These are phyloP conservation scores for Bombus balteatus DNA, from an alignment of 1,140 invertebrate species.

Conservation along the genomic window DNA sequence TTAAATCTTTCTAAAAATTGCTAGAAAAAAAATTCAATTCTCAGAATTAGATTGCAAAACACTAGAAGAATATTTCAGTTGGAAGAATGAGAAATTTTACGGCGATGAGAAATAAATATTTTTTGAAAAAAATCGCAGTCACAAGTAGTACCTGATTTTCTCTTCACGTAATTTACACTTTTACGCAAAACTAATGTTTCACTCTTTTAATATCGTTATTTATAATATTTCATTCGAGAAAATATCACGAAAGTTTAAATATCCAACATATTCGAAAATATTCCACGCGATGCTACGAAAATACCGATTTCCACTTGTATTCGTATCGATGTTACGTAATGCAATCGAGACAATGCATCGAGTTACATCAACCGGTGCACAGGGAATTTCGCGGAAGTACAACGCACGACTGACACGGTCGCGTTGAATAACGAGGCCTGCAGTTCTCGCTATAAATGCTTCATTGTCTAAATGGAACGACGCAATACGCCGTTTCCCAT, in stretches of 20 bases:
- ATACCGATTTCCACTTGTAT: not conserved
- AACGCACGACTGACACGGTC: conserved; percentile 55
- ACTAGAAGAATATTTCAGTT: too few species aligned
- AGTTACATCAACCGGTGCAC: conserved; percentile 34
- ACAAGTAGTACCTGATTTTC: too few species aligned
- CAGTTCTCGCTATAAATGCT: conserved; percentile 45
- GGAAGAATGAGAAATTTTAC: too few species aligned
- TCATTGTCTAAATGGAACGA: conserved; percentile 52
- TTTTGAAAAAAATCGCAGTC: too few species aligned
- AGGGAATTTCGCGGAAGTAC: conserved; percentile 55
- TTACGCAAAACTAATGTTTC: too few species aligned
- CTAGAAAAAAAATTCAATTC: too few species aligned
- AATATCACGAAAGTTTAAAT: not conserved
- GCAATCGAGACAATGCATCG: conserved; percentile 44
- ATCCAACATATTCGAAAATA: not conserved
- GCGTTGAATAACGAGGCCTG: conserved; percentile 58
- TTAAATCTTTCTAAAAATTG: too few species aligned
- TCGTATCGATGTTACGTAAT: conserved; percentile 32
- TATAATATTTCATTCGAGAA: not conserved
- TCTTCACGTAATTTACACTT: too few species aligned
- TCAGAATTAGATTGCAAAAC: too few species aligned
- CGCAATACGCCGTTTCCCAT: conserved; percentile 46
- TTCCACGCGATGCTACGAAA: not conserved
- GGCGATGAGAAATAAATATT: too few species aligned
- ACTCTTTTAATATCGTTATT: too few species aligned